Base-by-base conservation (phyloP, 1,140 invertebrate species). In the Hylaeus volcanicus region DNA sequence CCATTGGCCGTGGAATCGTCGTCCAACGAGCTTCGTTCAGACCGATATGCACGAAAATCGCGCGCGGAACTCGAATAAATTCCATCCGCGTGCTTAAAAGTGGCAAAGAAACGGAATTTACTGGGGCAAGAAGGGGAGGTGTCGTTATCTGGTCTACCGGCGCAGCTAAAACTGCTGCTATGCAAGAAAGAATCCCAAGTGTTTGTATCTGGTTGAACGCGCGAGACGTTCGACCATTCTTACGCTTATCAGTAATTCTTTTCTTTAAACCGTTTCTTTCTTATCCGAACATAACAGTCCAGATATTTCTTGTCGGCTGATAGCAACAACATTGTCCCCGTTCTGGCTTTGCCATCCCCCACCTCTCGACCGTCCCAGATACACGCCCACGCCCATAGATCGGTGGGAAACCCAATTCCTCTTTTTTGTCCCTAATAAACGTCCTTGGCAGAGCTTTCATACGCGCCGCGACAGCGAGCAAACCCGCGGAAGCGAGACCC, bases 401-500 rank as follows among this genome's bases (percentile, higher is more conserved):
- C 72, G 64, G 26, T 26, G 37, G 9, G 1, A 55, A 66, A 15
- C n/a, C 37, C 37, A 48, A 39, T 68, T 71, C 11, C 65, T 39
- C 70, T 74, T 70, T 82, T 78, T 71, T 45, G 48, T 63, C 64
- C 1, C 56, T 75, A 55, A 84, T 71, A 78, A 85, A 81, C 79
- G 79, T 68, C 14, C 37, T 56, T 37, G 61, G 8, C 68, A 55
- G 69, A n/a, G 26, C n/a, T 51, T 0, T 60, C 77, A 12, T 56
- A 41, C 55, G 43, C 5, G n/a, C 48, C 43, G 11, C 53, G 45
- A 53, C 66, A 61, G 45, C 60, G 48, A 63, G 60, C 66, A 43
- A 26, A 56, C 61, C 60, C 75, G 39, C 41, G 41, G 4, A 60
- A 75, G 68, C 69, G 68, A 74, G 43, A 73, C 69, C 51, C 51